Percentiles rank a stretch among this genome's conserved stretches.
These are phyloP conservation scores for Watsonalla binaria DNA, from an alignment of 2,888 invertebrate genomes.

Conservation along the genomic window DNA sequence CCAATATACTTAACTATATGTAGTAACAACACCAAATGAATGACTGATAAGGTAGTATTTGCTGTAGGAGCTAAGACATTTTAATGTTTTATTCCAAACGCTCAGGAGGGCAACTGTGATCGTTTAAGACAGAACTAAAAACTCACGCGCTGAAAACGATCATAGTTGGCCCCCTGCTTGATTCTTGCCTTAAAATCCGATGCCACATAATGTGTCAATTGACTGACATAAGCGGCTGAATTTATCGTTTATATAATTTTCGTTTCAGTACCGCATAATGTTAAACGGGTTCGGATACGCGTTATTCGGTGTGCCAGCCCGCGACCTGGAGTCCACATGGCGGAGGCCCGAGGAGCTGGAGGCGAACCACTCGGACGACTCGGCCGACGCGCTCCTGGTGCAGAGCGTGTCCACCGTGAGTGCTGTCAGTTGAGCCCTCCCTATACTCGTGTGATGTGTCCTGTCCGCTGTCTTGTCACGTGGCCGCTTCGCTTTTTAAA, in stretches of 20 bases:
- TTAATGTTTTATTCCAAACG: no score
- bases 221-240: not conserved
- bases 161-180: no score
- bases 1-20: no score
- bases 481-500: constrained; percentile 3
- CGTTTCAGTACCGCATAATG: constrained; percentile 88
- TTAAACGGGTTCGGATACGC: constrained; percentile 90
- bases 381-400: constrained; percentile 75
- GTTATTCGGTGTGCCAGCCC: constrained; percentile 85
- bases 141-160: no score
- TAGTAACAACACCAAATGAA: no score
- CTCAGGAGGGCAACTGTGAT: no score
- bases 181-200: no score
- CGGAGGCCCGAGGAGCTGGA: constrained; percentile 79
- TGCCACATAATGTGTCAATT: no score
- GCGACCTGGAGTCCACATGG: constrained; percentile 86
- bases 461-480: constrained; percentile 4
- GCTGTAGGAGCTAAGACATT: no score
- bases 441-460: constrained; percentile 20
- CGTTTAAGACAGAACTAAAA: no score
- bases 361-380: constrained; percentile 65
- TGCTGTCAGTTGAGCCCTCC: constrained; percentile 69
- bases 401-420: constrained; percentile 80
- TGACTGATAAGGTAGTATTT: no score
- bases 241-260: not conserved